phyloP scores from a whole-genome alignment of 1,140 invertebrate genomes.

The Potamilus streckersoni region DNA sequence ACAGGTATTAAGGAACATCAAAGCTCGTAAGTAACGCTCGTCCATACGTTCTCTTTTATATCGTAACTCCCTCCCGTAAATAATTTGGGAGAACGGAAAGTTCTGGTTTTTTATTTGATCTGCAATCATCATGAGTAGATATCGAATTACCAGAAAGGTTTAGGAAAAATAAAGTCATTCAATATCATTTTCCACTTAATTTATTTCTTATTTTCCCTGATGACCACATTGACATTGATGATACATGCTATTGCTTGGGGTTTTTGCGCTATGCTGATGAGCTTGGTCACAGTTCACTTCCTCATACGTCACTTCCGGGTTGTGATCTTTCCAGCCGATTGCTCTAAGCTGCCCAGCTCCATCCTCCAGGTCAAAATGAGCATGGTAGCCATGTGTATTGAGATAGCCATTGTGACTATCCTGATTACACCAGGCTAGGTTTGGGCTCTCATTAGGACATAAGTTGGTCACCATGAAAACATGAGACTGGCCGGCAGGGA shows the following conservation, averaged over 20 bases:
- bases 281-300: conserved; percentile 30
- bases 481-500: conserved; percentile 10
- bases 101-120: no score
- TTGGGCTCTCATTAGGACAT: conserved; percentile 44
- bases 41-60: no score
- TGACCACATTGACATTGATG: conserved; percentile 29
- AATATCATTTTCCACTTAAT: no score
- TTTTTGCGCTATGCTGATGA: background rate
- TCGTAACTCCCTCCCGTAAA: no score
- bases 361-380: conserved; percentile 54
- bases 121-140: no score
- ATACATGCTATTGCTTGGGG: conserved; percentile 20
- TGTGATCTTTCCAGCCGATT: conserved; percentile 42
- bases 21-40: no score
- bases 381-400: conserved; percentile 44
- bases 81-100: no score
- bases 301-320: conserved; percentile 54
- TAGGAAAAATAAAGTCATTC: no score
- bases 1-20: no score
- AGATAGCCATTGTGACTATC: conserved; percentile 11
- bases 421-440: conserved; percentile 49
- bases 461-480: conserved; percentile 51
- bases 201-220: background rate
- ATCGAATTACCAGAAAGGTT: no score
- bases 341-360: conserved; percentile 22